These are phyloP conservation scores for Physocephala rufipes DNA, from an alignment of 2,888 invertebrate genomes.

Conservation along the genomic window DNA sequence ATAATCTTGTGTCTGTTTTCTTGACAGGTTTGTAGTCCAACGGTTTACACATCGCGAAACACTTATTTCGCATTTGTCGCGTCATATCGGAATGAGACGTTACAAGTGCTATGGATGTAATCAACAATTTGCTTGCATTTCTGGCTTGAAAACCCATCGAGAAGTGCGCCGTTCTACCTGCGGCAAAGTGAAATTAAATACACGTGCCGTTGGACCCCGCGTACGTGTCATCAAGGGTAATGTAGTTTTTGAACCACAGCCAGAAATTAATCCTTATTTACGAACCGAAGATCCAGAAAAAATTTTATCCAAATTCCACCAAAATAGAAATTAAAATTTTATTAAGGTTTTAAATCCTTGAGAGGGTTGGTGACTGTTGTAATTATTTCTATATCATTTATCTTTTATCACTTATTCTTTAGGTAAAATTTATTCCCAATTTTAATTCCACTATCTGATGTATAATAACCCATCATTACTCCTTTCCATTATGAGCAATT, in stretches of 20 bases:
- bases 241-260: constrained; percentile 60
- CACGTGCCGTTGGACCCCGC: constrained; percentile 61
- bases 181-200: constrained; percentile 58
- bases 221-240: constrained; percentile 61
- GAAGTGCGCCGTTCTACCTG: constrained; percentile 57
- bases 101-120: constrained; percentile 62
- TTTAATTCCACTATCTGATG: too few species aligned
- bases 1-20: neutral
- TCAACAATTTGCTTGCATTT: constrained; percentile 60
- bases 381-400: too few species aligned
- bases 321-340: neutral
- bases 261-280: constrained; percentile 58
- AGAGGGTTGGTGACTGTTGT: too few species aligned
- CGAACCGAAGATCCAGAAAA: constrained; percentile 55
- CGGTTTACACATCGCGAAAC: constrained; percentile 62
- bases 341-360: too few species aligned
- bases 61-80: constrained; percentile 61
- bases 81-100: constrained; percentile 64
- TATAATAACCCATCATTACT: too few species aligned
- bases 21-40: constrained; percentile 55
- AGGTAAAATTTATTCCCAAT: too few species aligned
- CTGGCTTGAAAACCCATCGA: constrained; percentile 60
- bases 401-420: too few species aligned
- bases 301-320: constrained; percentile 42
- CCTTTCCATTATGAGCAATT: too few species aligned